A percentile compares a stretch with the other conserved stretches of the same genome.
Conservation (phyloP, 2,797 vertebrate species). For the Podarcis lilfordi region DNA sequence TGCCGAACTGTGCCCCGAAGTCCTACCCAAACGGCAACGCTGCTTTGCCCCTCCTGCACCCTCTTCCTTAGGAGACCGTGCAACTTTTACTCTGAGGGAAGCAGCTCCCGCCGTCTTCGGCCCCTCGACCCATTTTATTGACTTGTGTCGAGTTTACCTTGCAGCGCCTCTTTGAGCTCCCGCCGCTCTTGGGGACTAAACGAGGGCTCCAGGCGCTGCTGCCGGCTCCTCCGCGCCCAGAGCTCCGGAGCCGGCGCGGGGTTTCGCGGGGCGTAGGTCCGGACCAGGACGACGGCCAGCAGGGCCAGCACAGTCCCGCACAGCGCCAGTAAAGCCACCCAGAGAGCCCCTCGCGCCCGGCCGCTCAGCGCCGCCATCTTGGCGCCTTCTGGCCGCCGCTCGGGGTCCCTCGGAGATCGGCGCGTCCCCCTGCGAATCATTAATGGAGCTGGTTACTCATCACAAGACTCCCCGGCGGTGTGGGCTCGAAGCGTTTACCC, state of each 20-base stretch:
- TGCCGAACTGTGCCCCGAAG: too few species aligned
- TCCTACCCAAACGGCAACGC: too few species aligned
- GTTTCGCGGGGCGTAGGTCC: slow-evolving; percentile 28
- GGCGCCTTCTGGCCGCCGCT: rapidly evolving
- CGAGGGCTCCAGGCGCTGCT: not conserved
- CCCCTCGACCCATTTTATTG: not conserved
- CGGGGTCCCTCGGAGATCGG: not conserved
- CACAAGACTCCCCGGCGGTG: too few species aligned
- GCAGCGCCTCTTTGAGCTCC: slow-evolving; percentile 79
- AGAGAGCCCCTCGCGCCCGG: not conserved
- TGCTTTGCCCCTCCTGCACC: not conserved
- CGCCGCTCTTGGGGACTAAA: slow-evolving; percentile 69
- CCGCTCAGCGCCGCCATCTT: not conserved
- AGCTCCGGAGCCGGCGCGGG: not conserved
- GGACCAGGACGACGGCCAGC: slow-evolving; percentile 43
- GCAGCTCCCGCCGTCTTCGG: not conserved
- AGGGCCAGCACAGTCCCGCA: not conserved
- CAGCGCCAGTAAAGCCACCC: not conserved
- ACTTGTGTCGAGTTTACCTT: slow-evolving; percentile 77
- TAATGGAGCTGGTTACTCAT: not conserved
- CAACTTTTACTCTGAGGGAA: not conserved
- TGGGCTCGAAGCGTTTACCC: not conserved
- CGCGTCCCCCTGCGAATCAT: not conserved
- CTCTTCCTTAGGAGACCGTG: not conserved
- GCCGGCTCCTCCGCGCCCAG: not conserved